Evolutionary conservation across 2,888 invertebrate genomes (phyloP).

Genomic region (Patella ulyssiponensis): DNA sequence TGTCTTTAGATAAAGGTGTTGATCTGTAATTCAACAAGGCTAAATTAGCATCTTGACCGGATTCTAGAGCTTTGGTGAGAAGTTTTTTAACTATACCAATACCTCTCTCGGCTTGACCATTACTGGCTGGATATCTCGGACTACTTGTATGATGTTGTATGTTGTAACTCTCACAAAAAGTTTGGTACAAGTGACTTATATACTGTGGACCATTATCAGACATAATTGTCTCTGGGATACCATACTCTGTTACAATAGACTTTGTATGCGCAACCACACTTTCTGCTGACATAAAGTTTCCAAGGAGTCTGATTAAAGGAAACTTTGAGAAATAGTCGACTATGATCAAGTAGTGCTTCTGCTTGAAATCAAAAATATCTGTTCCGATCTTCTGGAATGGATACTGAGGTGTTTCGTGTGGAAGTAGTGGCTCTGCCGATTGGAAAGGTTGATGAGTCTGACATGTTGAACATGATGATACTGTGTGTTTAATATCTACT

Average conservation of each 20-base stretch:
- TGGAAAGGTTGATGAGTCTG: background rate
- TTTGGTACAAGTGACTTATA: no score
- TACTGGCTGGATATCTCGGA: slow-evolving; percentile 1
- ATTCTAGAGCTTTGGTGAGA: background rate
- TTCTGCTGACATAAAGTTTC: background rate
- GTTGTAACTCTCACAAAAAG: background rate
- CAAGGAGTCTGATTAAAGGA: background rate
- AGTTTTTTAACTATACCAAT: background rate
- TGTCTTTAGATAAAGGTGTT: background rate
- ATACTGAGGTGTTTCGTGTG: background rate
- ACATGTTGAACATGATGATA: slow-evolving; percentile 9
- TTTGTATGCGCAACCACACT: no score
- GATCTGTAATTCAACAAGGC: background rate
- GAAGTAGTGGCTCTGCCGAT: background rate
- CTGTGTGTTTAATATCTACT: background rate
- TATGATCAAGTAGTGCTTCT: background rate
- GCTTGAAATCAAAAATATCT: slow-evolving; percentile 4
- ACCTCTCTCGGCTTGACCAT: background rate
- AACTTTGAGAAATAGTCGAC: background rate
- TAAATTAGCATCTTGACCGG: no score
- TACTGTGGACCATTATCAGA: no score
- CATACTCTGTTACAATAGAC: no score
- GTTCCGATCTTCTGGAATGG: slow-evolving; percentile 5
- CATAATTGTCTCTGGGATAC: no score
- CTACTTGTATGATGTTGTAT: background rate